Evolutionary conservation across 2,888 invertebrate species (phyloP).

Genomic region (Brenthis hecate): DNA sequence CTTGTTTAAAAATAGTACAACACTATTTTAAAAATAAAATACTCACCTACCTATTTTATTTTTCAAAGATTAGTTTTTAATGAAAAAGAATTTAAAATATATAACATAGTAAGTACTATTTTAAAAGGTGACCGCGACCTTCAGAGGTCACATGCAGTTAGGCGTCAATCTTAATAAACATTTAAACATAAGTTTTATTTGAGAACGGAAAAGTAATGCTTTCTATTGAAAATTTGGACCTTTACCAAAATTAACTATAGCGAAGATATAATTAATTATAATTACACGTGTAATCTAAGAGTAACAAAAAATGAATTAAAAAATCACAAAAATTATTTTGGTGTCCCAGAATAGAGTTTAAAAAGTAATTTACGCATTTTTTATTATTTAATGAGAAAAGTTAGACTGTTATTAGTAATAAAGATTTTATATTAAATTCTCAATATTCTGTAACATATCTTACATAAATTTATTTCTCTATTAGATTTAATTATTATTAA

Average conservation of each 20-base stretch:
- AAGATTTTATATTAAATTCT: neutral
- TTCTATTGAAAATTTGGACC: slow-evolving; percentile 37
- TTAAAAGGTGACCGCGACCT: slow-evolving; percentile 59
- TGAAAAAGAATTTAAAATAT: too few species aligned
- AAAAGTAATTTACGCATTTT: neutral
- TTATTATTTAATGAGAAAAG: neutral
- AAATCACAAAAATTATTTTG: neutral
- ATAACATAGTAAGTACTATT: slow-evolving; percentile 17
- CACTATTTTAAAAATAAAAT: too few species aligned
- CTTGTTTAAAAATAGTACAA: neutral
- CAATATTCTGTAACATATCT: neutral
- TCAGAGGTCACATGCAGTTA: slow-evolving; percentile 62
- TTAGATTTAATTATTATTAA: too few species aligned
- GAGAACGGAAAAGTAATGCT: slow-evolving; percentile 29
- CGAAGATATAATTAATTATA: slow-evolving; percentile 6
- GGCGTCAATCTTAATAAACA: slow-evolving; percentile 37
- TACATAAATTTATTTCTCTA: neutral
- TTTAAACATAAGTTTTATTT: slow-evolving; percentile 35
- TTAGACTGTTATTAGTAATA: neutral
- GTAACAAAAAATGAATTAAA: slow-evolving; percentile 15
- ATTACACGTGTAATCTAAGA: slow-evolving; percentile 26
- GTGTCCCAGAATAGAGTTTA: neutral
- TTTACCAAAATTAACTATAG: slow-evolving; percentile 28
- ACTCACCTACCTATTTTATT: too few species aligned
- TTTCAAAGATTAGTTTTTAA: too few species aligned